A percentile compares a stretch with the other conserved stretches of the same genome.
These are phyloP conservation scores for Silurus meridionalis DNA, from an alignment of 2,113 vertebrate genomes.

Conservation along the genomic window DNA sequence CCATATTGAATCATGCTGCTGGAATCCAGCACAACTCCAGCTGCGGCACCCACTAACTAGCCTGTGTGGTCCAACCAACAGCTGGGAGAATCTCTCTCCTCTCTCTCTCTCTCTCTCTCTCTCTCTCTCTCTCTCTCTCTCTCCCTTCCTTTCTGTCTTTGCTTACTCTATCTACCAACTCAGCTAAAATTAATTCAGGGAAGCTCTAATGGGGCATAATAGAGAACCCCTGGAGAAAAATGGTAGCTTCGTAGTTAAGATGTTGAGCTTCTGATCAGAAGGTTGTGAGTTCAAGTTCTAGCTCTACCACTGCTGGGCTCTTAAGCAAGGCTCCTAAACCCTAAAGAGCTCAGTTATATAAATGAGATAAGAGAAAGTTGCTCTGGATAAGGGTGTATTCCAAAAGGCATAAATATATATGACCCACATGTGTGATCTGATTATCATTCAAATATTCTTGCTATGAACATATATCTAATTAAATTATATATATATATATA, in stretches of 20 bases:
- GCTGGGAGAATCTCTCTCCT: slow-evolving; percentile 45
- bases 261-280: too few relatives aligned
- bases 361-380: too few relatives aligned
- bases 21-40: slow-evolving; percentile 67
- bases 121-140: slow-evolving; percentile 19
- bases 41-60: slow-evolving; percentile 55
- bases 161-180: not conserved
- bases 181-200: not conserved
- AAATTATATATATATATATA: too few relatives aligned
- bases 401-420: too few relatives aligned
- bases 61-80: slow-evolving; percentile 52
- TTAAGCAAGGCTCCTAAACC: too few relatives aligned
- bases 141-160: not conserved
- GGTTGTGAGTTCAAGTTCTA: too few relatives aligned
- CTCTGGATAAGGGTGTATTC: too few relatives aligned
- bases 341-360: too few relatives aligned
- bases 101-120: slow-evolving; percentile 20
- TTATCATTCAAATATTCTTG: not conserved
- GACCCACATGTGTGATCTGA: not conserved
- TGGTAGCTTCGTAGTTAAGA: too few relatives aligned
- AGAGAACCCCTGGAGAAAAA: too few relatives aligned
- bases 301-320: too few relatives aligned
- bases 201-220: not conserved
- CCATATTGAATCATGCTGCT: slow-evolving; percentile 60
- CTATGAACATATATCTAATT: not conserved